These are phyloP conservation scores for Lepidurus packardi DNA, from an alignment of 1,140 invertebrate species.

Conservation along the genomic window DNA sequence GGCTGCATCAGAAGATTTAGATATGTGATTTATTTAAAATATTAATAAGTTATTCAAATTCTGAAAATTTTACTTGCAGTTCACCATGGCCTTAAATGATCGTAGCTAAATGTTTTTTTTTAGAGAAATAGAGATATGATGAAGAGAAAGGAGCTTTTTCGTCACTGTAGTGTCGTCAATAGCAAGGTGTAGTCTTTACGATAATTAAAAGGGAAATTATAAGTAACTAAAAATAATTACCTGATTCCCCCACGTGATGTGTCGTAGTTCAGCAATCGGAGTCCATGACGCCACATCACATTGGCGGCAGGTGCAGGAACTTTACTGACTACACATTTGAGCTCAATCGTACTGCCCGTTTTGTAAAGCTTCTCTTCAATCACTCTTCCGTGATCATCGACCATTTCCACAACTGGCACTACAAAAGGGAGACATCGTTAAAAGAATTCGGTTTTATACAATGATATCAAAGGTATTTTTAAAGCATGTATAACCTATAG, in stretches of 20 bases:
- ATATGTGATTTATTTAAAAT: too few relatives aligned
- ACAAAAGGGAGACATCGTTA: slow-evolving; percentile 38
- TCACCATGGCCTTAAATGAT: too few relatives aligned
- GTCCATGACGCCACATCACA: slow-evolving; percentile 71
- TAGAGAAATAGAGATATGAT: too few relatives aligned
- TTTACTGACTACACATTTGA: slow-evolving; percentile 74
- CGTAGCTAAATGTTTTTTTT: too few relatives aligned
- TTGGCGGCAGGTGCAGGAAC: slow-evolving; percentile 66
- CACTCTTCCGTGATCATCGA: slow-evolving; percentile 69
- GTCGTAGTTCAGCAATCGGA: slow-evolving; percentile 72
- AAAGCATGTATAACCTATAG: background rate
- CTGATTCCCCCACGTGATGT: slow-evolving; percentile 75
- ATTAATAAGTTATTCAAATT: too few relatives aligned
- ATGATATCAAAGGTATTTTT: background rate
- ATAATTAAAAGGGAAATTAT: too few relatives aligned
- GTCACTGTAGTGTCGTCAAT: too few relatives aligned
- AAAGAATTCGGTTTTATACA: slow-evolving; percentile 1
- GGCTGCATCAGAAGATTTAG: too few relatives aligned
- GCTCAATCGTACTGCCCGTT: slow-evolving; percentile 75
- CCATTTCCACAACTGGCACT: slow-evolving; percentile 78
- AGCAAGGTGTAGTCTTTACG: too few relatives aligned
- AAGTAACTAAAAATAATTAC: slow-evolving; percentile 46
- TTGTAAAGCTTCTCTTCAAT: slow-evolving; percentile 79
- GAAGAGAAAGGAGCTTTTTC: too few relatives aligned
- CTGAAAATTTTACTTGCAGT: too few relatives aligned